These are phyloP conservation scores for Caenorhabditis becei DNA, from an alignment of 2,888 invertebrate genomes.

Conservation along the genomic window DNA sequence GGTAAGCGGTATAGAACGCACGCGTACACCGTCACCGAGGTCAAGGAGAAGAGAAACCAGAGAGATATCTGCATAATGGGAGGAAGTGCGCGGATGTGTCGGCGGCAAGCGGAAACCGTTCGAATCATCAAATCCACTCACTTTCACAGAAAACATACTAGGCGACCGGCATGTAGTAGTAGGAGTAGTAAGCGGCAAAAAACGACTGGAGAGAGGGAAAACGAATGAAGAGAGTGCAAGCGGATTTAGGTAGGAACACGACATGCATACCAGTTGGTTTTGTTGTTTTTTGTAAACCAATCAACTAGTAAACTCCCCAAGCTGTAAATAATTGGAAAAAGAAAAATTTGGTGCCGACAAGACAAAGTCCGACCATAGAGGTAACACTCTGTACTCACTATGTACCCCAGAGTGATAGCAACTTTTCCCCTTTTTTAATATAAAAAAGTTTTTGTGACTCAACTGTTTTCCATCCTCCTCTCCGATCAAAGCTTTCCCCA, in stretches of 20 bases:
- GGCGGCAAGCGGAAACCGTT: slow-evolving; percentile 33
- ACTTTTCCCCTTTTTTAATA: slow-evolving; percentile 17
- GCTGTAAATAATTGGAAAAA: too few relatives aligned
- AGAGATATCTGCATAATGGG: slow-evolving; percentile 29
- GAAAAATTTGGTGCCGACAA: too few relatives aligned
- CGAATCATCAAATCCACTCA: slow-evolving; percentile 19
- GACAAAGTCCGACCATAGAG: too few relatives aligned
- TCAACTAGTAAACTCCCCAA: too few relatives aligned
- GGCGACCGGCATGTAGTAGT: background rate
- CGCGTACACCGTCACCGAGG: slow-evolving; percentile 36
- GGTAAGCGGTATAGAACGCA: slow-evolving; percentile 49
- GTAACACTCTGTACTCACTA: too few relatives aligned
- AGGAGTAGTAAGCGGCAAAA: slow-evolving; percentile 13
- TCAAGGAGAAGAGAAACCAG: slow-evolving; percentile 44
- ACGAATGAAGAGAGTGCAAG: slow-evolving; percentile 29
- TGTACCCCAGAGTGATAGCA: too few relatives aligned
- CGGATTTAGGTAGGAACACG: slow-evolving; percentile 22
- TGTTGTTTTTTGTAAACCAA: background rate
- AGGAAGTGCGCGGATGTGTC: slow-evolving; percentile 17
- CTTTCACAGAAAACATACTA: slow-evolving; percentile 41
- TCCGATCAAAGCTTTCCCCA: background rate
- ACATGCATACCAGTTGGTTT: slow-evolving; percentile 3
- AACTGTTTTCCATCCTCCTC: slow-evolving; percentile 1
- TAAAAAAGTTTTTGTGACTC: slow-evolving; percentile 35
- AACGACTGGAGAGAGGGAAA: slow-evolving; percentile 4